Conservation (phyloP, 2,888 invertebrate species). For the Ypsolopha sequella region DNA sequence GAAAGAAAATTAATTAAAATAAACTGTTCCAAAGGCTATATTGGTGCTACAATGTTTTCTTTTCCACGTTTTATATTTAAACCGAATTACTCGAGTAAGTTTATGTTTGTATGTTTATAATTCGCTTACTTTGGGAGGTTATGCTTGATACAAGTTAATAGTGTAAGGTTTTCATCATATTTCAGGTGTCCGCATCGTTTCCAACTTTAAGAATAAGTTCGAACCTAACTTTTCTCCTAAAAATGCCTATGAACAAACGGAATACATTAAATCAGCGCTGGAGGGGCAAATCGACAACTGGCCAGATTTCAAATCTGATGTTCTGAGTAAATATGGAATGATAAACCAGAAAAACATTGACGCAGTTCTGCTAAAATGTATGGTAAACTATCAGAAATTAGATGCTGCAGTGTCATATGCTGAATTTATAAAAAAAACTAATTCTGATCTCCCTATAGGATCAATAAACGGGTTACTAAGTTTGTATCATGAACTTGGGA, state of each 20-base stretch:
- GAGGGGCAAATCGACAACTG: conserved; percentile 37
- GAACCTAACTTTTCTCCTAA: no score
- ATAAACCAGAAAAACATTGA: conserved; percentile 69
- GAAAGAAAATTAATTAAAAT: no score
- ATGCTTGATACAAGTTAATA: conserved; percentile 4
- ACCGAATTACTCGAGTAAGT: conserved; percentile 18
- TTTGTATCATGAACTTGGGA: conserved; percentile 55
- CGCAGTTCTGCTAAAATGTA: conserved; percentile 67
- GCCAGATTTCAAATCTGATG: conserved; percentile 42
- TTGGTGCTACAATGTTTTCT: conserved; percentile 15
- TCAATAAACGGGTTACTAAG: conserved; percentile 69
- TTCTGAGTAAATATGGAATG: conserved; percentile 39
- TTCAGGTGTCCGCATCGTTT: conserved; percentile 19
- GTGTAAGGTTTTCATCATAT: conserved; percentile 10
- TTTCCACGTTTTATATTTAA: conserved; percentile 15
- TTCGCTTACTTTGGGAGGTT: background rate
- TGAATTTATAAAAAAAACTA: conserved; percentile 56
- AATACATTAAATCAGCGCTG: conserved; percentile 30
- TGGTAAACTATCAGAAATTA: conserved; percentile 48
- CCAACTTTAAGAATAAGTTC: no score
- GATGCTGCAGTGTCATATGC: conserved; percentile 70
- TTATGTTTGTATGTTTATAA: background rate
- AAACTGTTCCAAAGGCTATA: no score
- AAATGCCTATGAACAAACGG: conserved; percentile 26
- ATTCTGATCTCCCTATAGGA: conserved; percentile 66